Evolutionary conservation across 2,797 vertebrate genomes (phyloP).

Genomic region (Lepilemur ruficaudatus): DNA sequence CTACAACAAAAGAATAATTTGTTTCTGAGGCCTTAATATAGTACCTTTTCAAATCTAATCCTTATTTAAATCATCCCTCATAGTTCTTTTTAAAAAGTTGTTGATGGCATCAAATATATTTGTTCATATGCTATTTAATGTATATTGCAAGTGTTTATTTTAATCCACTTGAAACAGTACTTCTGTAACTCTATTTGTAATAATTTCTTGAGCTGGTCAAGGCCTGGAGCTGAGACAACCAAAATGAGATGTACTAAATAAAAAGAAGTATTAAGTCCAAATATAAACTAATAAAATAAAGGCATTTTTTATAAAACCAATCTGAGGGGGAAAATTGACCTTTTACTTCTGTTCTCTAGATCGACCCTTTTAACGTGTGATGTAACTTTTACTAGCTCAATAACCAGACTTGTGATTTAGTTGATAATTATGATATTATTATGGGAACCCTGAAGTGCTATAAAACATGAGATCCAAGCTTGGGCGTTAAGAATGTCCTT

Average conservation of each 20-base stretch:
- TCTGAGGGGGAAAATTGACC: not conserved
- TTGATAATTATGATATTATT: not conserved
- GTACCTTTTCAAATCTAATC: not conserved
- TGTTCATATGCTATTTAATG: not conserved
- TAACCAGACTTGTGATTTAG: not conserved
- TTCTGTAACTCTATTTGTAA: not conserved
- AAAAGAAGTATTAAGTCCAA: conserved; percentile 16
- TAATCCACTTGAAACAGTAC: not conserved
- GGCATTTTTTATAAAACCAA: not conserved
- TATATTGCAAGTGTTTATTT: not conserved
- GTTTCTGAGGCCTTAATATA: conserved; percentile 6
- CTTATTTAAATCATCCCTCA: not conserved
- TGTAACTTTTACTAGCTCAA: not conserved
- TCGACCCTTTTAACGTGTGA: not conserved
- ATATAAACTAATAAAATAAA: not conserved
- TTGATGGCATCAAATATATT: not conserved
- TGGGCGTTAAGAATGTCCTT: not conserved
- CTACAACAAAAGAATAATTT: conserved; percentile 18
- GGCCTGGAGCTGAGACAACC: not conserved
- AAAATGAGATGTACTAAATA: not conserved
- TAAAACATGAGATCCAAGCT: not conserved
- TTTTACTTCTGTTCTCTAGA: not conserved
- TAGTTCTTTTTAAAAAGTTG: not conserved
- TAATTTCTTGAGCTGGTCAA: conserved; percentile 32
- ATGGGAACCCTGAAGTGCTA: not conserved